Conservation (phyloP, 2,113 vertebrate genomes). For the Aplodontia rufa region DNA sequence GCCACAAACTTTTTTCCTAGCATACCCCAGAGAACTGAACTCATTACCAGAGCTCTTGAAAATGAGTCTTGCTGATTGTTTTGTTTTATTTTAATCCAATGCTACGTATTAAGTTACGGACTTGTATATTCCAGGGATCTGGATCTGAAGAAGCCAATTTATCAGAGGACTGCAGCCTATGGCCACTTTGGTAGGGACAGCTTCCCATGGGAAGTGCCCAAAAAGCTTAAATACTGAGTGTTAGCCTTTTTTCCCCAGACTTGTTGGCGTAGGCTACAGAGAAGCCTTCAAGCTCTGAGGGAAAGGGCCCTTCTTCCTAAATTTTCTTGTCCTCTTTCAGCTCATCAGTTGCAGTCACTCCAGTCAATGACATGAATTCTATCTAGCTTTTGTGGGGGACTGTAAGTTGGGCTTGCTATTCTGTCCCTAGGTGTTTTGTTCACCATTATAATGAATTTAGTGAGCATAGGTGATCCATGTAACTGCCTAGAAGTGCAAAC, state of each 20-base stretch:
- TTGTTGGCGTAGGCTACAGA: conserved; percentile 97
- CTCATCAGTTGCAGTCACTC: conserved; percentile 79
- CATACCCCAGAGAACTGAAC: conserved; percentile 78
- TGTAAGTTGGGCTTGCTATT: conserved; percentile 79
- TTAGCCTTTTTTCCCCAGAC: conserved; percentile 94
- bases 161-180: conserved; percentile 98
- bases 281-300: conserved; percentile 93
- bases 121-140: conserved; percentile 99
- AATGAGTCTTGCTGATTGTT: conserved; percentile 82
- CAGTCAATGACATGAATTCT: conserved; percentile 81
- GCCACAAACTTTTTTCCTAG: conserved; percentile 78
- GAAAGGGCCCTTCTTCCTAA: conserved; percentile 86
- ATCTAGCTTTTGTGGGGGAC: conserved; percentile 84
- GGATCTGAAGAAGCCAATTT: conserved; percentile 99
- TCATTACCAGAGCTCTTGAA: conserved; percentile 82
- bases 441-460: conserved; percentile 80
- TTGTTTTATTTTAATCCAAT: conserved; percentile 78
- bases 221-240: conserved; percentile 96
- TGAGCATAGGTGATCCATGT: conserved; percentile 80
- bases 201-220: conserved; percentile 98
- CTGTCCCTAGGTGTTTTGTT: conserved; percentile 80
- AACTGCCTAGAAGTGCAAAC: conserved; percentile 80
- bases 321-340: conserved; percentile 80
- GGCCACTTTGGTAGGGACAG: conserved; percentile 99
- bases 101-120: conserved; percentile 88